Evolutionary conservation across 2,113 vertebrate genomes (phyloP), one percentile per base, ranked within the genome.

Genomic region (Cariama cristata): DNA sequence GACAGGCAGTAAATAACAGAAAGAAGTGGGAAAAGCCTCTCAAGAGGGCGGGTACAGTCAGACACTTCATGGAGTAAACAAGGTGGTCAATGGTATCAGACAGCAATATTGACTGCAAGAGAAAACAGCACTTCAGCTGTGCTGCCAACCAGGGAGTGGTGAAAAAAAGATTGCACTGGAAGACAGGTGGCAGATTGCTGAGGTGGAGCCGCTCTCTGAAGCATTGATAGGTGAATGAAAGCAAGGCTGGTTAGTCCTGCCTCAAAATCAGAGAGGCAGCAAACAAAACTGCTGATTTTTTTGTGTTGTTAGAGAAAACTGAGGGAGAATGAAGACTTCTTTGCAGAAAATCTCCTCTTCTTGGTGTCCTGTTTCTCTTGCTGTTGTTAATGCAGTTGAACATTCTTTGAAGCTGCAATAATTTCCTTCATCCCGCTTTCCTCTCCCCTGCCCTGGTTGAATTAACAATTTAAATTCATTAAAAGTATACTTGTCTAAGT

Each of bases 381-480:
- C 59, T 76, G 23, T 44, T 92, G 38, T 89, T 91, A 64, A 75
- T 71, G 28, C 21, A 82, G 26, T 22, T 74, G 23, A 88, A 90
- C 56, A 28, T 89, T 91, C 67, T 93, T 94, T 90, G 80, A 90
- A 95, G 69, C 59, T 82, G 69, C 94, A 96, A 92, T 92, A 72
- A 88, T 94, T 88, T 93, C 58, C 42, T 88, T 95, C 68, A 82
- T 73, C 21, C 35, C 47, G 4, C 47, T 62, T 90, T 95, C 27
- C 22, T 90, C 11, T 35, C 4, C 8, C 27, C 32, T 3, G 2
- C 38, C 21, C 47, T 60, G 11, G 14, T 55, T 84, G 81, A 91
- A 94, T 82, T 93, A 95, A 97, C 47, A 17, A 86, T 79, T 93
- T 69, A 80, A 81, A 95, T 93, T 79, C 79, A 92, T 81, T 92